Base-by-base conservation (phyloP, 2,888 invertebrate genomes). In the Rhaphigaster nebulosa region DNA sequence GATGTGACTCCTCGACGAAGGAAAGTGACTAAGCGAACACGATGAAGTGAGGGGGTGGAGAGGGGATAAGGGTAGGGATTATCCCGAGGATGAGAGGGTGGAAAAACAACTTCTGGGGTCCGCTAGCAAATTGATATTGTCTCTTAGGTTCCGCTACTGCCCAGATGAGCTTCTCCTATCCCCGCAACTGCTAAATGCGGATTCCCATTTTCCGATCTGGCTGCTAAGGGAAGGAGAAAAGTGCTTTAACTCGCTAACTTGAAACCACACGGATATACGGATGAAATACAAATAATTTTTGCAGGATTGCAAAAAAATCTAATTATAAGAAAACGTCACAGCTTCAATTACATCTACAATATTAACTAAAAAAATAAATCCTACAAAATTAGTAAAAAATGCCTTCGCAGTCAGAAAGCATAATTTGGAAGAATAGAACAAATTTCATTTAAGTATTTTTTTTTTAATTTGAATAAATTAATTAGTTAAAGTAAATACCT, bases 61-160 rank as follows among this genome's bases (percentile, higher is more conserved):
- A 20, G 70, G n/a, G n/a, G 10, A 12, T 29, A 18, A n/a, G 15
- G 29, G 29, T 3, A 3, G 65, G 65, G 65, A 65, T 65, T 20
- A 38, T 38, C 70, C 38, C 34, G 20, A 38, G 38, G 70, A 70
- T 70, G 70, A 38, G 70, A 8, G 70, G 70, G 70, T 23, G 38
- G 70, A 76, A 76, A 76, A 76, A 76, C 70, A 76, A 76, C 70
- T 34, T 76, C 20, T 38, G 70, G 70, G 70, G 34, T 76, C 34
- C 34, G 34, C 70, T 20, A 20, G 6, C 34, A 76, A 76, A 76
- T 76, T 76, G 70, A 76, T 76, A 76, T 76, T 76, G 70, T 34
- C 34, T 34, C 34, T 70, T 70, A 34, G 70, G 34, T 34, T 70
- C 65, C 34, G 34, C 38, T 23, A 38, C 38, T 76, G 34, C 70